Conservation (phyloP, 1,140 invertebrate genomes). For the Euschistus heros region DNA sequence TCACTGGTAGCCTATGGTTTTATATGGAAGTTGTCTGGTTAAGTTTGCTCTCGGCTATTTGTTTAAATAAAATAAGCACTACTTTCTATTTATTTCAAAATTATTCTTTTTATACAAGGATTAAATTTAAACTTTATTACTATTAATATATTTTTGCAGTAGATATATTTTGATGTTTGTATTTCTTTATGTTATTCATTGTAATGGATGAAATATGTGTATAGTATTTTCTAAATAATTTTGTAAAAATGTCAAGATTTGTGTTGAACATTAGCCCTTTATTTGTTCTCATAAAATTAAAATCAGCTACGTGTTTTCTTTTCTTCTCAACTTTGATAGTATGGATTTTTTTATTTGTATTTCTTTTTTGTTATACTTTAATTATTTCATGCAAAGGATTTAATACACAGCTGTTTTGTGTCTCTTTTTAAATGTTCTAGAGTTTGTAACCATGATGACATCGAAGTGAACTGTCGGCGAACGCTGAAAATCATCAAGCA, state of each 20-base stretch:
- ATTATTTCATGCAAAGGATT: conserved; percentile 33
- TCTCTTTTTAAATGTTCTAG: conserved; percentile 47
- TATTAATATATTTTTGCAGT: too few species aligned
- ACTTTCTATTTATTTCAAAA: too few species aligned
- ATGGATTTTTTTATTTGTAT: neutral
- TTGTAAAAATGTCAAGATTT: neutral
- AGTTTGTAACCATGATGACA: conserved; percentile 98
- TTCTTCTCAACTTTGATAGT: neutral
- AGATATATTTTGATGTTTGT: too few species aligned
- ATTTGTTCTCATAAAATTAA: neutral
- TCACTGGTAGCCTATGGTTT: conserved; percentile 9
- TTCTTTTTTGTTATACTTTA: conserved; percentile 14
- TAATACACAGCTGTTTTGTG: too few species aligned
- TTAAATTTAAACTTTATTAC: too few species aligned
- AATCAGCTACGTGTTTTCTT: neutral
- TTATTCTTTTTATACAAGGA: too few species aligned
- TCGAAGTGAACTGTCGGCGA: conserved; percentile 70
- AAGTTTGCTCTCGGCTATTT: too few species aligned
- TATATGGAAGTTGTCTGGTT: neutral
- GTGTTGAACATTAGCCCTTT: neutral
- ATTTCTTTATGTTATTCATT: too few species aligned
- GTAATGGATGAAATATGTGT: too few species aligned
- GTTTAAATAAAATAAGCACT: too few species aligned
- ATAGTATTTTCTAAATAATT: too few species aligned
- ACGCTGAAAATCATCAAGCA: conserved; percentile 32